Evolutionary conservation across 1,140 invertebrate genomes (phyloP), one percentile per base, ranked within the genome.

Genomic region (Neoseiulus cucumeris): DNA sequence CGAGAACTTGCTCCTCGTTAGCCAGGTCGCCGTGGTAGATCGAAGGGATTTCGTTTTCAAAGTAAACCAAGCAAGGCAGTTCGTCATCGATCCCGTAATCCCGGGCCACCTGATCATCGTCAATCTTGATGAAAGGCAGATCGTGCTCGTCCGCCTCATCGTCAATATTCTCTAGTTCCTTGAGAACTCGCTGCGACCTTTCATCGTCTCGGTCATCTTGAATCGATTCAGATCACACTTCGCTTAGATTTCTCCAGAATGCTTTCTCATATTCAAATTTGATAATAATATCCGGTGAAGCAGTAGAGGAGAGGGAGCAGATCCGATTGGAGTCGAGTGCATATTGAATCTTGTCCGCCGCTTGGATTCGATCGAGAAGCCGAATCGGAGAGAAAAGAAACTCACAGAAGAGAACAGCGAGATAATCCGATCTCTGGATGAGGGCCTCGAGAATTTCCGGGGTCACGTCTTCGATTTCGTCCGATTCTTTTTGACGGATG

Each of bases 381-480:
- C 74, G 55, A 39, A 39, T 4, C 33, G 33, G 9, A 39, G 4
- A 9, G 9, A 9, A 39, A 12, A 64, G 18, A 29, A 69, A 82
- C 87, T 82, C 82, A 93, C 90, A 92, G 77, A 93, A 93, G 47
- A 74, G 79, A 66, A 92, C 90, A 64, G 89, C 89, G 68, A 94
- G 79, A 67, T 85, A 88, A 76, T 89, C 87, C 65, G 87, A 84
- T 73, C 91, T 87, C 72, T 87, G 87, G 65, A 93, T 85, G 59
- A 93, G 80, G 72, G 84, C 83, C 72, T 92, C 89, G 64, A 93
- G 79, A 87, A 92, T 91, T 78, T 91, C 87, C 76, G 91, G 89
- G 44, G 88, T 91, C 41, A 94, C 85, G 77, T 93, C 89, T 80
- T 94, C 90, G 71, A 93, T 93, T 81, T 93, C 89, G 76, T 93